phyloP scores from a whole-genome alignment of 2,797 vertebrate species.

The Otolemur crassicaudatus region DNA sequence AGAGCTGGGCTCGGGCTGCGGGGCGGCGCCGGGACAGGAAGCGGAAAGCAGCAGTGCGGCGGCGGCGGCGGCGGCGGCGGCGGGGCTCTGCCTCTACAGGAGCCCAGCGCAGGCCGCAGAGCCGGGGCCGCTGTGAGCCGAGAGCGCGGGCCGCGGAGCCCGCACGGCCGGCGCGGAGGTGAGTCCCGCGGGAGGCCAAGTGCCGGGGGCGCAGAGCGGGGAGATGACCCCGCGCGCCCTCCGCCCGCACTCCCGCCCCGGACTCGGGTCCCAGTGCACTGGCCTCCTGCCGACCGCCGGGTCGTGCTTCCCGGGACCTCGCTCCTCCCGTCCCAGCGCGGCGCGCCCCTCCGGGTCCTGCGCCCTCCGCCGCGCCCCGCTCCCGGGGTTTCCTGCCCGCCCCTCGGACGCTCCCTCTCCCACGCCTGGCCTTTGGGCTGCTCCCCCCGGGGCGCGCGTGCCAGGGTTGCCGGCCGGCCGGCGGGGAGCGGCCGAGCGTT shows the following conservation, averaged over 20 bases:
- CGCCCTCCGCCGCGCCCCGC: background rate
- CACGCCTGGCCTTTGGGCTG: slow-evolving; percentile 21
- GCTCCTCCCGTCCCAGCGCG: background rate
- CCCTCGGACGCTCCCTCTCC: background rate
- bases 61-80: slow-evolving; percentile 55
- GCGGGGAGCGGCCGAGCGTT: slow-evolving; percentile 21
- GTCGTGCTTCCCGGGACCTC: background rate
- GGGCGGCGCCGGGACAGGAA: slow-evolving; percentile 87
- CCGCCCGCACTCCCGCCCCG: background rate
- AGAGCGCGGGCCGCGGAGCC: slow-evolving; percentile 65
- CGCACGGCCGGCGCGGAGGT: slow-evolving; percentile 64
- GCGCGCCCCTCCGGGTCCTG: background rate
- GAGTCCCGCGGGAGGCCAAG: slow-evolving; percentile 36
- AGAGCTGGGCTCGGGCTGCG: slow-evolving; percentile 74
- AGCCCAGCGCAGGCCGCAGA: slow-evolving; percentile 66
- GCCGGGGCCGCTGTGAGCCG: slow-evolving; percentile 74
- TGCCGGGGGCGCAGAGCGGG: background rate
- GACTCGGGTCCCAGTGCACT: background rate
- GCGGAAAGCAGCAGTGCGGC: slow-evolving; percentile 86
- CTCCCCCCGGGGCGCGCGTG: background rate
- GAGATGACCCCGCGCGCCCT: background rate
- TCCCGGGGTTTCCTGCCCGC: background rate
- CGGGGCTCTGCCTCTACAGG: slow-evolving; percentile 75
- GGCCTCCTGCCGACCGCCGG: background rate
- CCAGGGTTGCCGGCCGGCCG: background rate